Evolutionary conservation across 1,140 invertebrate genomes (phyloP).

Genomic region (Charaxes varanes): DNA sequence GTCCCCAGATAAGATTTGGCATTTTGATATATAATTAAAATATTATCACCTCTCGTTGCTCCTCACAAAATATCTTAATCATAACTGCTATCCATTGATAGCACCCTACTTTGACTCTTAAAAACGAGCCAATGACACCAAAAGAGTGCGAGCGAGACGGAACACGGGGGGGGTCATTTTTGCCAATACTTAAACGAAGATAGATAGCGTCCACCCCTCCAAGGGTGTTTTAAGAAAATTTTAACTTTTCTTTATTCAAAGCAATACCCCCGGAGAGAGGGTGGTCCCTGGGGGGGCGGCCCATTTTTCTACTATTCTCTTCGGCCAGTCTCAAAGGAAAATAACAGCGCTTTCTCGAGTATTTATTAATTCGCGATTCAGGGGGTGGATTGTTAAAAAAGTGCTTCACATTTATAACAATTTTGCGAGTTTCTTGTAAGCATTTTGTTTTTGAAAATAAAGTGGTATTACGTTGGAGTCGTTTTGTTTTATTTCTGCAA

Average conservation of each 20-base stretch:
- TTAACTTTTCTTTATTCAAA: slow-evolving; percentile 70
- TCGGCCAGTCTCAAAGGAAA: slow-evolving; percentile 58
- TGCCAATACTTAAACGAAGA: slow-evolving; percentile 68
- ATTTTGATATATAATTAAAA: background rate
- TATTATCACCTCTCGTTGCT: background rate
- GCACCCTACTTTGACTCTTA: slow-evolving; percentile 21
- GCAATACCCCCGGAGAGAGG: slow-evolving; percentile 31
- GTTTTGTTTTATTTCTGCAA: slow-evolving; percentile 12
- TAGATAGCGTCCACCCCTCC: slow-evolving; percentile 42
- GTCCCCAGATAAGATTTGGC: no score
- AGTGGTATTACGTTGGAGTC: slow-evolving; percentile 5
- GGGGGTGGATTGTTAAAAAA: slow-evolving; percentile 59
- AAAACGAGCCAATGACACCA: slow-evolving; percentile 47
- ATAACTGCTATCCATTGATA: slow-evolving; percentile 11
- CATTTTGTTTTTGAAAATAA: slow-evolving; percentile 16
- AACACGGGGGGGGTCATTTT: slow-evolving; percentile 48
- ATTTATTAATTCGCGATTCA: slow-evolving; percentile 63
- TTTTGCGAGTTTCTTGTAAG: slow-evolving; percentile 22
- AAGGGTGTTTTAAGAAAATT: slow-evolving; percentile 66
- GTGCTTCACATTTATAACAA: slow-evolving; percentile 37
- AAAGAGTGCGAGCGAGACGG: slow-evolving; percentile 34
- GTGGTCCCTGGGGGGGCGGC: slow-evolving; percentile 30
- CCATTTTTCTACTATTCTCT: slow-evolving; percentile 65
- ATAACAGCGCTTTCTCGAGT: slow-evolving; percentile 49
- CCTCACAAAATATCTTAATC: slow-evolving; percentile 8